Base-by-base conservation (phyloP, 2,113 vertebrate species). In the Butastur rufipennis region DNA sequence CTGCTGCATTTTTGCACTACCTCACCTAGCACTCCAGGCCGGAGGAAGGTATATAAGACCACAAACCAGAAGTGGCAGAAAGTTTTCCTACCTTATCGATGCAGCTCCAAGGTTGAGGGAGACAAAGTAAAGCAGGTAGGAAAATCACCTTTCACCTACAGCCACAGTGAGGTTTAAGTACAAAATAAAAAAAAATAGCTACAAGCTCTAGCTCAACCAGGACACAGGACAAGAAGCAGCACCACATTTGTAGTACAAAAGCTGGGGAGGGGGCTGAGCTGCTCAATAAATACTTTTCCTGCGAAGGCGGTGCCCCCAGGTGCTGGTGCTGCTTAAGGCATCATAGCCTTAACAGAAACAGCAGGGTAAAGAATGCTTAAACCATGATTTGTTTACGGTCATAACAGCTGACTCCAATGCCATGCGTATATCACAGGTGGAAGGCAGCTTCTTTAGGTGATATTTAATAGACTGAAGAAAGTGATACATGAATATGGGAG, bases 181-280 rank as follows among this genome's bases (percentile, higher is more conserved):
- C 11, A 32, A 31, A 79, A 21, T 0, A 2, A 75, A 1, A 17
- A n/a, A 0, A 31, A 36, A 0, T 3, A 34, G 11, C 43, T 36
- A 34, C 31, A 85, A 61, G 16, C 11, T 48, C 18, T 3, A 34
- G 3, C 29, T 52, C 11, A 9, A 10, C 7, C 2, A 0, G n/a
- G 6, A 36, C 7, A 14, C 0, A 5, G 3, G 2, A 4, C 8
- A 8, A 31, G 3, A 17, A 62, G 3, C 29, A 42, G 5, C 14
- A 13, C 36, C 1, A 0, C 7, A 16, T 2, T 31, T 4, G 0
- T n/a, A 48, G 15, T 0, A 18, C 17, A 19, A n/a, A 52, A 45
- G 0, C 29, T 19, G 6, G 0, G 0, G 0, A 8, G 0, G 0
- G 0, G 0, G 0, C 34, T 52, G 53, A 45, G 45, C 32, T 58